A percentile compares a stretch with the other conserved stretches of the same genome.
phyloP scores from a whole-genome alignment of 2,113 vertebrate species.

The Osmerus mordax region DNA sequence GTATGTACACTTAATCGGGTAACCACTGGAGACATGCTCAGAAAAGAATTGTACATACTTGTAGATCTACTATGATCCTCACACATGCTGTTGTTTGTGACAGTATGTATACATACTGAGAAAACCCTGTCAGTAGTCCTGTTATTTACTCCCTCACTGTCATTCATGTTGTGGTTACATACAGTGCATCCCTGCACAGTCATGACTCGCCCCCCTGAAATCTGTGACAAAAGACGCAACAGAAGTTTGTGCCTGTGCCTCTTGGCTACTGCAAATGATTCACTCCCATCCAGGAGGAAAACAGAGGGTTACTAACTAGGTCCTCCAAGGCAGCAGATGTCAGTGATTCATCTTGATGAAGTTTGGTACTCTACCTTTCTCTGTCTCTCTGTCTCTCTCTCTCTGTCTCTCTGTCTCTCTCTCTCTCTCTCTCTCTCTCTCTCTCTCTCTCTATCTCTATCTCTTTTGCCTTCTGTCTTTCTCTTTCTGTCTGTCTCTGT shows the following conservation, averaged over 20 bases:
- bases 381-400: constrained; percentile 56
- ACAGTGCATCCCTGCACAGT: neutral
- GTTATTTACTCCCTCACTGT: constrained; percentile 16
- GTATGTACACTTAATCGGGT: too few species aligned
- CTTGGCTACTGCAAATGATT: constrained; percentile 62
- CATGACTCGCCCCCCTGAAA: neutral
- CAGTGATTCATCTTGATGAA: constrained; percentile 72
- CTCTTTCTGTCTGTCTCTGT: neutral
- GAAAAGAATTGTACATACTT: too few species aligned
- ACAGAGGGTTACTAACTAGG: constrained; percentile 70
- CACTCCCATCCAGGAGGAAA: constrained; percentile 56
- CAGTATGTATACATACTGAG: constrained; percentile 25
- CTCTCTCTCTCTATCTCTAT: neutral
- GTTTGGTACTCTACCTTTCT: constrained; percentile 60
- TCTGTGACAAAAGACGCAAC: constrained; percentile 64
- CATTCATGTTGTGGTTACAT: constrained; percentile 48
- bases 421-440: neutral
- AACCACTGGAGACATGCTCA: too few species aligned
- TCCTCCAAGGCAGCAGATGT: constrained; percentile 70
- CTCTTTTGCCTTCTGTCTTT: neutral
- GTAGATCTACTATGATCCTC: too few species aligned
- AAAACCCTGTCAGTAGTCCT: neutral
- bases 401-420: constrained; percentile 3
- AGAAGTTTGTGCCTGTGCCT: constrained; percentile 46
- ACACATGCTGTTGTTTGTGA: neutral